Evolutionary conservation across 1,140 invertebrate species (phyloP).

Genomic region (Megathymus violae): DNA sequence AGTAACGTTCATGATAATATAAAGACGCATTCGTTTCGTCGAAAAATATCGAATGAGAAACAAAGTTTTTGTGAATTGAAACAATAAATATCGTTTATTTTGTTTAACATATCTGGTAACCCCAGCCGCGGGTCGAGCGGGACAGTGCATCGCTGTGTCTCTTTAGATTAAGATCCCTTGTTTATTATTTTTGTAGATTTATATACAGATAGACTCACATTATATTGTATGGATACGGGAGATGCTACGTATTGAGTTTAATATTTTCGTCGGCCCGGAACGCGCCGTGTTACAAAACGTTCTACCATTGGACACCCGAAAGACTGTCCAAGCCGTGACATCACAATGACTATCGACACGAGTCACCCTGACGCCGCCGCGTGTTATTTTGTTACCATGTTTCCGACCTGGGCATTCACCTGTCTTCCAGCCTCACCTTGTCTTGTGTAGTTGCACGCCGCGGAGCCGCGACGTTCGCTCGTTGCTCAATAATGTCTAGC

Average conservation of each 20-base stretch:
- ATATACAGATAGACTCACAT: conserved; percentile 50
- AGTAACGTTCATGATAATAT: too few species aligned
- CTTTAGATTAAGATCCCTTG: conserved; percentile 44
- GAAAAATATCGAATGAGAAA: too few species aligned
- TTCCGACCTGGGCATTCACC: conserved; percentile 46
- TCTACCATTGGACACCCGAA: conserved; percentile 13
- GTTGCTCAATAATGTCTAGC: conserved; percentile 50
- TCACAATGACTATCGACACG: too few species aligned
- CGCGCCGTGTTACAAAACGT: background rate
- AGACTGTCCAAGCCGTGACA: too few species aligned
- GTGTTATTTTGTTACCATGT: conserved; percentile 49
- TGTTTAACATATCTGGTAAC: background rate
- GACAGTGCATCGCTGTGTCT: conserved; percentile 42
- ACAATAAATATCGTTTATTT: background rate
- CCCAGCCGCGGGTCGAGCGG: background rate
- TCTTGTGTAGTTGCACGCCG: conserved; percentile 49
- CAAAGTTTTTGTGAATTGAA: too few species aligned
- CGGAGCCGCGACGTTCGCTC: conserved; percentile 30
- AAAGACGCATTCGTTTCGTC: too few species aligned
- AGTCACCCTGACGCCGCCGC: conserved; percentile 18
- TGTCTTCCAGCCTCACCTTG: conserved; percentile 52
- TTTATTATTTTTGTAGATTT: conserved; percentile 66
- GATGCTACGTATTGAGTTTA: conserved; percentile 49
- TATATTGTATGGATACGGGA: conserved; percentile 53
- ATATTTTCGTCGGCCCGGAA: conserved; percentile 26